These are phyloP conservation scores for Antechinus flavipes DNA, from an alignment of 2,113 vertebrate species.

Conservation along the genomic window DNA sequence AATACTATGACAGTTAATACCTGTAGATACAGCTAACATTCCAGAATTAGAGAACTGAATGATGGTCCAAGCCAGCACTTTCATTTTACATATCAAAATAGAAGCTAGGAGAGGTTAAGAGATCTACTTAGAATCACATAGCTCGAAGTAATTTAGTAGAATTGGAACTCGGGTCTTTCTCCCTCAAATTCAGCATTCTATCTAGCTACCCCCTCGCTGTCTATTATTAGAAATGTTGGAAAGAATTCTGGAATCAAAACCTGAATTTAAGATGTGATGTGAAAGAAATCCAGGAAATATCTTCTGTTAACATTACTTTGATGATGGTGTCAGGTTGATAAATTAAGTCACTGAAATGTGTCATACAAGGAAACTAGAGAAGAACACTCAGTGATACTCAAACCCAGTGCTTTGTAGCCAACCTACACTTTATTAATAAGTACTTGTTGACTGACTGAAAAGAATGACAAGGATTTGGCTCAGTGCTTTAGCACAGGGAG, in stretches of 20 bases:
- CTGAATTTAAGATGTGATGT: accelerated
- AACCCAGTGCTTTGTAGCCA: not conserved
- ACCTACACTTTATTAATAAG: not conserved
- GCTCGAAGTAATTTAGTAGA: not conserved
- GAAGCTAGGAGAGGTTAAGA: not conserved
- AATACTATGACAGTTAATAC: too few species aligned
- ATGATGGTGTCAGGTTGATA: not conserved
- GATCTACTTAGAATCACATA: not conserved
- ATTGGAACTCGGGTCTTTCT: not conserved
- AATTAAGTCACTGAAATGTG: not conserved
- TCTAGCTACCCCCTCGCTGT: not conserved
- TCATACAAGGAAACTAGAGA: not conserved
- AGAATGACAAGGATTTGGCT: not conserved
- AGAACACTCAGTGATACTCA: accelerated
- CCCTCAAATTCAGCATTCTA: not conserved
- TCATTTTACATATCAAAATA: not conserved
- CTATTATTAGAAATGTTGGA: not conserved
- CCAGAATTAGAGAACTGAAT: not conserved
- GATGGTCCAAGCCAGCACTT: not conserved
- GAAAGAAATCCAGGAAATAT: not conserved
- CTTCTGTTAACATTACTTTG: not conserved
- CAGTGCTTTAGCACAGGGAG: too few species aligned
- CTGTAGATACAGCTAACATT: not conserved
- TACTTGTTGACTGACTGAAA: too few species aligned
- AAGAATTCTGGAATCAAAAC: not conserved